Conservation (phyloP, 2,113 vertebrate species). For the Redunca redunca region DNA sequence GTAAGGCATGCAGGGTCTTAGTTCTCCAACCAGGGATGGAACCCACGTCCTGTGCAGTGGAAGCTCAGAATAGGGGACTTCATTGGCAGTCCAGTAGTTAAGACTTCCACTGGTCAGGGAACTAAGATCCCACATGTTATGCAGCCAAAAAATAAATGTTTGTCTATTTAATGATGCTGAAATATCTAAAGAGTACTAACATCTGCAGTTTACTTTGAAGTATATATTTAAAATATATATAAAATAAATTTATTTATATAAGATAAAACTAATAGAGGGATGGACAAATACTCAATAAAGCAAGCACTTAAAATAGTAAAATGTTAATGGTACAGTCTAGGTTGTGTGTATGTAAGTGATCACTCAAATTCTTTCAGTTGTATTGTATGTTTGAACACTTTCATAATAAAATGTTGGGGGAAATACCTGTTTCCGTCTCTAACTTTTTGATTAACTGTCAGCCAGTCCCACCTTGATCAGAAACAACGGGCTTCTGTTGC, state of each 20-base stretch:
- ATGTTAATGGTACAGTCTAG: fast-evolving
- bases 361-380: background rate
- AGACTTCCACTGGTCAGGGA: background rate
- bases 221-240: background rate
- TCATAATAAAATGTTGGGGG: background rate
- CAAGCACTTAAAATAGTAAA: background rate
- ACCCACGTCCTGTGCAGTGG: background rate
- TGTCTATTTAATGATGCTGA: background rate
- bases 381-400: background rate
- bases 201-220: background rate
- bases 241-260: background rate
- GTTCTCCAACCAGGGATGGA: background rate
- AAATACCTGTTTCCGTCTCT: background rate
- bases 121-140: background rate
- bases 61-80: background rate
- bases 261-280: background rate
- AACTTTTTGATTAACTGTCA: background rate
- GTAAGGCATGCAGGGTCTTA: background rate
- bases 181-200: background rate
- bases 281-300: background rate
- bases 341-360: fast-evolving
- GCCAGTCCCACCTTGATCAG: background rate
- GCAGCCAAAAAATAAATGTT: background rate
- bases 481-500: background rate
- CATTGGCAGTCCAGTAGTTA: background rate